Base-by-base conservation (phyloP, 2,888 invertebrate species). In the Priocnemis perturbator region DNA sequence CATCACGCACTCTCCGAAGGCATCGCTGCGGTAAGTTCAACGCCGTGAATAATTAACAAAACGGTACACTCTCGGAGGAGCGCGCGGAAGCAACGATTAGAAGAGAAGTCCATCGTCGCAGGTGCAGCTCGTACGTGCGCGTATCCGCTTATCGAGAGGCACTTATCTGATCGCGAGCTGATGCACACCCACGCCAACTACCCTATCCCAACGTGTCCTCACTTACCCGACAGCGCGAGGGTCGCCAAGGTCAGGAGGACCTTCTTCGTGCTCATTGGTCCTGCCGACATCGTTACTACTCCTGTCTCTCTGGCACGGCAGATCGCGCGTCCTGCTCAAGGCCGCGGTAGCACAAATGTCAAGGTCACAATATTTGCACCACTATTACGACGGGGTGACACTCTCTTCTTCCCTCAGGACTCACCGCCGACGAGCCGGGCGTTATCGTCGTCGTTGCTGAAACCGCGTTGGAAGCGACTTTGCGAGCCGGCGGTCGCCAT, bases 401-500 rank as follows among this genome's bases (percentile, higher is more conserved):
- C 23, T 21, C 55, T 55, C 9, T 20, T 23, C 21, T 55, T 56
- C 37, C 62, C 62, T 74, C 73, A 75, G 64, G 65, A 70, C 48
- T 66, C 50, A 11, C 23, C 20, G 50, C 59, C 55, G 50, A 64
- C 50, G 64, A 66, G 61, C 65, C 74, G 67, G 56, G 70, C 69
- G 62, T 68, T 60, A 60, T 70, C 56, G 60, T 68, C 66, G 58
- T 69, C 58, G 64, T 70, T 60, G 71, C 23, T 53, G 78, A 37
- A 70, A 64, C 50, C 61, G 67, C 55, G 61, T 57, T 67, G 67
- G 73, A 17, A 50, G n/a, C 17, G 50, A 53, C 21, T 21, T 44
- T 78, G 69, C 68, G 78, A 79, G 62, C 78, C 76, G 60, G 76
- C 60, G 64, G 75, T 71, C 81, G 81, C 85, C 82, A 83, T 83